Evolutionary conservation across 2,888 invertebrate genomes (phyloP).

Genomic region (Sminthurides aquaticus): DNA sequence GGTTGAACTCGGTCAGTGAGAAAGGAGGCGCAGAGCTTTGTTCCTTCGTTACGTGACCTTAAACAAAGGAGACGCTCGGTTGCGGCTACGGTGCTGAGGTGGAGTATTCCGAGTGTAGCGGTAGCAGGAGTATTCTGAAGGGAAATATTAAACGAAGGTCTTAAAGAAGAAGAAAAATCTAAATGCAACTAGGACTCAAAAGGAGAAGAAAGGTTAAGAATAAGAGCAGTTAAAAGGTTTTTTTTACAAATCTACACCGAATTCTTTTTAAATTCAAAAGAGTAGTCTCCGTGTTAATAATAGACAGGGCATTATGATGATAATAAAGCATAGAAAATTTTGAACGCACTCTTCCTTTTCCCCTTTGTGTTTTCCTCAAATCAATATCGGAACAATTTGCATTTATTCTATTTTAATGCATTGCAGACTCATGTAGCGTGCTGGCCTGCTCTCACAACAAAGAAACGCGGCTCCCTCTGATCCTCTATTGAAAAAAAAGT

Average conservation of each 20-base stretch:
- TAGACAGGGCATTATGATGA: constrained; percentile 29
- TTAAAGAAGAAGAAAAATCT: too few species aligned
- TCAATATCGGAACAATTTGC: constrained; percentile 2
- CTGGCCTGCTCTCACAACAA: not conserved
- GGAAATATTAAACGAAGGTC: too few species aligned
- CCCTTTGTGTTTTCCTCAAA: constrained; percentile 10
- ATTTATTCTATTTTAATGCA: not conserved
- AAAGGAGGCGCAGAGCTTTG: too few species aligned
- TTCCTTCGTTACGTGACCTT: too few species aligned
- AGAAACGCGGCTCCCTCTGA: not conserved
- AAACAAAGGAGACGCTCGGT: too few species aligned
- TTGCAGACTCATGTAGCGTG: not conserved
- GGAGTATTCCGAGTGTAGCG: too few species aligned
- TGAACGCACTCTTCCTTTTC: constrained; percentile 21
- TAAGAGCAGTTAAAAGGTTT: not conserved
- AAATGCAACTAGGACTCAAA: too few species aligned
- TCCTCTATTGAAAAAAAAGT: not conserved
- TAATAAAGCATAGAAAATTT: constrained; percentile 33
- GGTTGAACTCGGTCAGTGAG: too few species aligned
- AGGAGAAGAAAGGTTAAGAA: not conserved
- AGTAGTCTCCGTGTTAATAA: constrained; percentile 25
- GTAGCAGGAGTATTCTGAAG: too few species aligned
- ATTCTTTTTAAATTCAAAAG: not conserved
- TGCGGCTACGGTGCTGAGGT: too few species aligned
- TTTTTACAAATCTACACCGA: not conserved